These are phyloP conservation scores for Gasteruption jaculator DNA, from an alignment of 2,888 invertebrate genomes.

Conservation along the genomic window DNA sequence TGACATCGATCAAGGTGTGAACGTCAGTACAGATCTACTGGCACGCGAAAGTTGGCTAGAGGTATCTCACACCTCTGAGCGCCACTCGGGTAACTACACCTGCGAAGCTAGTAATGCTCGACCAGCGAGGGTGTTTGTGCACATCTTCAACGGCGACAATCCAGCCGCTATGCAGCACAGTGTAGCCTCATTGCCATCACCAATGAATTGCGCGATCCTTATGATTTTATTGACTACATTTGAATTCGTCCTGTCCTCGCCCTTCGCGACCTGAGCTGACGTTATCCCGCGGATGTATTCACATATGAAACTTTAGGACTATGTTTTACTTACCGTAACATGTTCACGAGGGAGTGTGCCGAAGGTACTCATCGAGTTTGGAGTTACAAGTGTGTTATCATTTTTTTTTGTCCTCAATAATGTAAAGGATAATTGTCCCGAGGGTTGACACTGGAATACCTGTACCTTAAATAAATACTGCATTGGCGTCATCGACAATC, in stretches of 20 bases:
- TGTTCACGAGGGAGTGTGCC: too few relatives aligned
- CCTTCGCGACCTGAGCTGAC: constrained; percentile 22
- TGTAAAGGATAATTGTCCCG: too few relatives aligned
- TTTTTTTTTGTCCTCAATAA: too few relatives aligned
- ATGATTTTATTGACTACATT: constrained; percentile 26
- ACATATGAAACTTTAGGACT: too few relatives aligned
- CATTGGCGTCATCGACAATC: too few relatives aligned
- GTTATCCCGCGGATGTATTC: too few relatives aligned
- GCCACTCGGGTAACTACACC: constrained; percentile 83
- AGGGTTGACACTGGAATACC: too few relatives aligned
- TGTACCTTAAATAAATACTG: too few relatives aligned
- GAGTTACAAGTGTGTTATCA: too few relatives aligned
- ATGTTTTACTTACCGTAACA: too few relatives aligned
- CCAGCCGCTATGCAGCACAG: constrained; percentile 78
- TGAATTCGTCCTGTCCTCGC: constrained; percentile 21
- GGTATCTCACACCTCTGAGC: constrained; percentile 58
- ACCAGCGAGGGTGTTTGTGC: constrained; percentile 82
- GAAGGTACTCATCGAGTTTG: too few relatives aligned
- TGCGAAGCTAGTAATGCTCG: constrained; percentile 87
- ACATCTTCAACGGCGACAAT: constrained; percentile 84
- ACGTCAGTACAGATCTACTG: constrained; percentile 75
- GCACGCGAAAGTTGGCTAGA: constrained; percentile 67
- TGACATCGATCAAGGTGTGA: constrained; percentile 79
- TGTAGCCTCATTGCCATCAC: constrained; percentile 47
- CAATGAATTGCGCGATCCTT: constrained; percentile 35